A percentile compares a stretch with the other conserved stretches of the same genome.
These are phyloP conservation scores for Scophthalmus maximus DNA, from an alignment of 2,113 vertebrate genomes.

Conservation along the genomic window DNA sequence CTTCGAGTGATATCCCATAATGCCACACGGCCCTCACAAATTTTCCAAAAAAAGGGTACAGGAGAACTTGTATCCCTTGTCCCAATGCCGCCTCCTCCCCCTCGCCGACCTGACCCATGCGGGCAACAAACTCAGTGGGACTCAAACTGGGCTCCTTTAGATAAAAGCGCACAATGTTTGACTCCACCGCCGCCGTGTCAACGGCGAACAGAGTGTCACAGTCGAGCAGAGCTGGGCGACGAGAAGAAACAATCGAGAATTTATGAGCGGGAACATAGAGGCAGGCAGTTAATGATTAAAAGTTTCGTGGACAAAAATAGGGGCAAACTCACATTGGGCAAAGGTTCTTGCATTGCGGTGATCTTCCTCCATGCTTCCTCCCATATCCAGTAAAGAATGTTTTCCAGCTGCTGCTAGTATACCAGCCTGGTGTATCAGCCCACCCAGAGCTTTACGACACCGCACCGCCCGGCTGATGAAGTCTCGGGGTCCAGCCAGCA, in stretches of 20 bases:
- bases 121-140: constrained; percentile 79
- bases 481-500: constrained; percentile 82
- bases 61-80: constrained; percentile 75
- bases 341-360: constrained; percentile 84
- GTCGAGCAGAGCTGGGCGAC: constrained; percentile 64
- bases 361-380: constrained; percentile 79
- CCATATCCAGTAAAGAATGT: constrained; percentile 77
- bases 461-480: constrained; percentile 81
- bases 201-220: constrained; percentile 79
- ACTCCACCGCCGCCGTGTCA: constrained; percentile 80
- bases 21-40: constrained; percentile 85
- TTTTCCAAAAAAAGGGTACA: constrained; percentile 78
- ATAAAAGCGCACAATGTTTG: constrained; percentile 84
- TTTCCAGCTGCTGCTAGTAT: constrained; percentile 86
- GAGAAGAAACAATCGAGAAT: background rate
- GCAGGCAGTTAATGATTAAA: background rate
- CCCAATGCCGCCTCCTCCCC: constrained; percentile 76
- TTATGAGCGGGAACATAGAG: accelerated
- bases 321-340: constrained; percentile 80
- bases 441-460: constrained; percentile 84
- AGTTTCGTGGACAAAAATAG: background rate
- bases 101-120: constrained; percentile 72
- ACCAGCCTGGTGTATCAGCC: constrained; percentile 86
- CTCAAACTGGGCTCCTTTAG: constrained; percentile 43
- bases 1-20: constrained; percentile 71